Evolutionary conservation across 2,113 vertebrate genomes (phyloP).

Genomic region (Cricetomys ansorgei): DNA sequence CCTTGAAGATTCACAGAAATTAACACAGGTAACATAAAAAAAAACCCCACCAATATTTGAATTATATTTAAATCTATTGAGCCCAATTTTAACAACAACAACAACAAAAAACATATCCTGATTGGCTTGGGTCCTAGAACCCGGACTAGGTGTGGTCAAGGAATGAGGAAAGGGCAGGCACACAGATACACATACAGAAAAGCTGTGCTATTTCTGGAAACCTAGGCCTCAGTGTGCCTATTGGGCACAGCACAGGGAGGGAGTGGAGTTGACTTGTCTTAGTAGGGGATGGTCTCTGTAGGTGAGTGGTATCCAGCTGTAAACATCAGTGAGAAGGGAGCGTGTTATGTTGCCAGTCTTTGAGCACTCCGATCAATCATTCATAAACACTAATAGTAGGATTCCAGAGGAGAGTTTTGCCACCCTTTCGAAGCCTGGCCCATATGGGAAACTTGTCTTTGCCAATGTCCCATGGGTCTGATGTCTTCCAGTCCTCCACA

Average conservation of each 20-base stretch:
- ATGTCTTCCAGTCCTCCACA: background rate
- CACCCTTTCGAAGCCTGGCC: background rate
- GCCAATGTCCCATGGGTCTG: no score
- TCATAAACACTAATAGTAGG: background rate
- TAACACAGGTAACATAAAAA: background rate
- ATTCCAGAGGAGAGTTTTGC: background rate
- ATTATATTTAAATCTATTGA: background rate
- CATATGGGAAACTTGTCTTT: background rate
- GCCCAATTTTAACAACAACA: background rate
- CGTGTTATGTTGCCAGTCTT: background rate
- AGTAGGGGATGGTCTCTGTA: background rate
- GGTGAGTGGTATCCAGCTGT: background rate
- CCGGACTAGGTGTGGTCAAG: no score
- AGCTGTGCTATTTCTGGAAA: background rate
- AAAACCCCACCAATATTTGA: background rate
- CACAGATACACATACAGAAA: no score
- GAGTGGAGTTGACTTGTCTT: background rate
- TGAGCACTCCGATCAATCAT: background rate
- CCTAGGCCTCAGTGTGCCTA: background rate
- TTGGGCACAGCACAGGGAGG: no score
- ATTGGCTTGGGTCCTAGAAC: background rate
- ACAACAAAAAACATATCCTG: no score
- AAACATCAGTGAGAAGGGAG: background rate
- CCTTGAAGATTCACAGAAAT: background rate
- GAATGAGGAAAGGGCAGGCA: background rate